A percentile compares a stretch with the other conserved stretches of the same genome.
These are phyloP conservation scores for Malurus elegans DNA, from an alignment of 2,113 vertebrate species.

Conservation along the genomic window DNA sequence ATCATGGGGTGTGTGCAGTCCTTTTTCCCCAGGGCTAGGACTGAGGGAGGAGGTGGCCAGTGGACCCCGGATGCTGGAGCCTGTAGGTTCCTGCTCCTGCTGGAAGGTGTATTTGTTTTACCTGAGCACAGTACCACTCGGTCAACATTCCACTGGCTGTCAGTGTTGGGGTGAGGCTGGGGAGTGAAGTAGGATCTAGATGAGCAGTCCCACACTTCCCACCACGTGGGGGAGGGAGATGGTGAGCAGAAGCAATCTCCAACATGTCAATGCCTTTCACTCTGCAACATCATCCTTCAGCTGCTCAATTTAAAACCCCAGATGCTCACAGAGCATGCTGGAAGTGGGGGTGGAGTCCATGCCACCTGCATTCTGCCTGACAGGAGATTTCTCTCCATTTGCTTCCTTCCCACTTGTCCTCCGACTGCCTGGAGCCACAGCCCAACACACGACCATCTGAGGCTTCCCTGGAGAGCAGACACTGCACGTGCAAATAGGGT, in stretches of 20 bases:
- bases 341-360: background rate
- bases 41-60: background rate
- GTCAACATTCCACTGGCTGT: constrained; percentile 47
- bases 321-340: background rate
- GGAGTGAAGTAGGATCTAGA: background rate
- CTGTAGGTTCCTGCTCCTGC: constrained; percentile 57
- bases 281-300: background rate
- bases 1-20: background rate
- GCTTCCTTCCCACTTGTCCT: background rate
- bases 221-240: background rate
- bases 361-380: background rate
- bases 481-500: background rate
- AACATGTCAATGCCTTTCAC: background rate
- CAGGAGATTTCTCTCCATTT: background rate
- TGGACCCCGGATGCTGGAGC: constrained; percentile 46
- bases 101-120: constrained; percentile 54
- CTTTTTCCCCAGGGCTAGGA: background rate
- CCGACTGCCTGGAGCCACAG: background rate
- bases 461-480: background rate
- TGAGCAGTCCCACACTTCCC: background rate
- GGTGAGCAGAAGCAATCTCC: background rate
- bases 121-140: background rate
- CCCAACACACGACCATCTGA: background rate
- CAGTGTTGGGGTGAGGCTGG: background rate
- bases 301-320: background rate